Evolutionary conservation across 2,888 invertebrate genomes (phyloP).

Genomic region (Ashinkailepas kermadecensis): DNA sequence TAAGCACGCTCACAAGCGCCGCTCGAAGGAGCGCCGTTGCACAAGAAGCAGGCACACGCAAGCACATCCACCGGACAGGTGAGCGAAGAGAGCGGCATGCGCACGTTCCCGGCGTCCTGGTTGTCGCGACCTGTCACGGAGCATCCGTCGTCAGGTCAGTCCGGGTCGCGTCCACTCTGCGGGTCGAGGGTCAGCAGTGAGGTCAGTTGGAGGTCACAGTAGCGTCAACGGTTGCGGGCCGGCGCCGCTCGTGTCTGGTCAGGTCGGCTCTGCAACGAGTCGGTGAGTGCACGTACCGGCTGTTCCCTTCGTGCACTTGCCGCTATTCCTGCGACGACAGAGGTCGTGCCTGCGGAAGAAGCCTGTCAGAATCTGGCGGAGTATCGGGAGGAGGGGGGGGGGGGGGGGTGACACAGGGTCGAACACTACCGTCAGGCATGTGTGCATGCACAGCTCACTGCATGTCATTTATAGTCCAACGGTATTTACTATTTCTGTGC

Average conservation of each 20-base stretch:
- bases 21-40: neutral
- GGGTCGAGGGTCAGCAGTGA: neutral
- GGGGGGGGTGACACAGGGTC: too few species aligned
- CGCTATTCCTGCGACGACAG: constrained; percentile 93
- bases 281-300: constrained; percentile 68
- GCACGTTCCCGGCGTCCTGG: too few species aligned
- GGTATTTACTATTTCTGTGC: too few species aligned
- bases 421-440: too few species aligned
- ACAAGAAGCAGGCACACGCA: neutral
- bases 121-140: too few species aligned
- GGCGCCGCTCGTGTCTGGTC: neutral
- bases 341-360: constrained; percentile 80
- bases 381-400: too few species aligned
- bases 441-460: too few species aligned
- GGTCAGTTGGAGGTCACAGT: neutral
- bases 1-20: neutral
- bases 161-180: neutral
- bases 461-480: too few species aligned
- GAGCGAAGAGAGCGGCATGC: too few species aligned
- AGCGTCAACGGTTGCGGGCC: neutral
- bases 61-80: too few species aligned
- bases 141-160: too few species aligned
- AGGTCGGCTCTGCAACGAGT: neutral
- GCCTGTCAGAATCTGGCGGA: neutral
- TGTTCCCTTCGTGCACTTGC: constrained; percentile 95